Evolutionary conservation across 2,113 vertebrate genomes (phyloP).

Genomic region (Anolis carolinensis): DNA sequence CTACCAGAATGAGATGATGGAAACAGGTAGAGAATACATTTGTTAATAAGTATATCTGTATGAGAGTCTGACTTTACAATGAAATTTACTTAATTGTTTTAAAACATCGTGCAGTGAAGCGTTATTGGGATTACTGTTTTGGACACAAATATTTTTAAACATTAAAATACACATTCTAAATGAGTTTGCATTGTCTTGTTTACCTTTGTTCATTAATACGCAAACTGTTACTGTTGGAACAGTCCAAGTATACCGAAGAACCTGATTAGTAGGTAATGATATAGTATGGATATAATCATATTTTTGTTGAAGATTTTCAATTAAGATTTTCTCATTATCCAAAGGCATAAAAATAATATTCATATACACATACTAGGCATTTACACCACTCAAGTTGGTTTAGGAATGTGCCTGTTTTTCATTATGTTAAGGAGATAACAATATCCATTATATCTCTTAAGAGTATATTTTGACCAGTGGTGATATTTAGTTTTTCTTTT

Average conservation of each 20-base stretch:
- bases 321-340: constrained; percentile 63
- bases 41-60: constrained; percentile 77
- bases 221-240: constrained; percentile 78
- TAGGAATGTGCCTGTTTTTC: constrained; percentile 41
- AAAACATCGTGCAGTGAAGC: constrained; percentile 73
- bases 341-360: constrained; percentile 59
- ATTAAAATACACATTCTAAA: constrained; percentile 76
- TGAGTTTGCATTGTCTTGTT: constrained; percentile 81
- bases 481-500: constrained; percentile 1
- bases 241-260: constrained; percentile 71
- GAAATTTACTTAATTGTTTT: constrained; percentile 75
- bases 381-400: constrained; percentile 60
- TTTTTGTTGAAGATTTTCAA: constrained; percentile 74
- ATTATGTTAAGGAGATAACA: constrained; percentile 55
- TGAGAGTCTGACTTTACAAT: constrained; percentile 69
- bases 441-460: constrained; percentile 45
- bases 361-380: constrained; percentile 55
- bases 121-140: constrained; percentile 78
- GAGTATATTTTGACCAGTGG: constrained; percentile 51
- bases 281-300: constrained; percentile 72
- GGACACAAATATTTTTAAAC: constrained; percentile 78
- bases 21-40: constrained; percentile 74
- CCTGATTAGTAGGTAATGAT: constrained; percentile 75
- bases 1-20: constrained; percentile 77
- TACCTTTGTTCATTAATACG: constrained; percentile 83